phyloP scores from a whole-genome alignment of 2,888 invertebrate genomes.

The Microdon myrmicae region DNA sequence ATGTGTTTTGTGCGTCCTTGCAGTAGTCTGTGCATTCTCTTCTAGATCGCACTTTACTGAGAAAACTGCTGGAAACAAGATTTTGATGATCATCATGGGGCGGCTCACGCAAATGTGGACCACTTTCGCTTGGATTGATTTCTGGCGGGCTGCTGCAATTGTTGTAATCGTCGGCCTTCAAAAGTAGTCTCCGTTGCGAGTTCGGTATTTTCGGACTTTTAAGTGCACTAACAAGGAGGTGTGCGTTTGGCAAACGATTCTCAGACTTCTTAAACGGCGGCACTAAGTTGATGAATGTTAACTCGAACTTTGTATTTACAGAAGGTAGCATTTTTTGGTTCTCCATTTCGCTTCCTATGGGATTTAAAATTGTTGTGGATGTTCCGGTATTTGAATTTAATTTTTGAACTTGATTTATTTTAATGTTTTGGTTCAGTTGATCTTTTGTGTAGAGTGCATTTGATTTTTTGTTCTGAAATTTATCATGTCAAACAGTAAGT shows the following conservation, averaged over 20 bases:
- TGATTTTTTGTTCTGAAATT: conserved; percentile 39
- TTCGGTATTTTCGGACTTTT: conserved; percentile 39
- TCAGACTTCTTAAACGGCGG: conserved; percentile 48
- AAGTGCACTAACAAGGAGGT: conserved; percentile 43
- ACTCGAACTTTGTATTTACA: conserved; percentile 38
- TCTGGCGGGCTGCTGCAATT: conserved; percentile 45
- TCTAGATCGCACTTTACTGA: too few relatives aligned
- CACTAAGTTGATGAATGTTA: conserved; percentile 41
- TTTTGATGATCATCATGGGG: too few relatives aligned
- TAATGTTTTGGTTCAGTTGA: conserved; percentile 21
- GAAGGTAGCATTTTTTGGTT: conserved; percentile 9
- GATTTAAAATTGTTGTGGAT: conserved; percentile 45
- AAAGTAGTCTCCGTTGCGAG: conserved; percentile 38
- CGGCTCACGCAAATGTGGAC: too few relatives aligned
- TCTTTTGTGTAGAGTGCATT: conserved; percentile 22
- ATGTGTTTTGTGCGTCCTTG: too few relatives aligned
- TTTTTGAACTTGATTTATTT: conserved; percentile 15
- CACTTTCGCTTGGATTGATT: conserved; percentile 4
- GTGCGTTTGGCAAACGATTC: conserved; percentile 47
- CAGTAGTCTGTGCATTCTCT: too few relatives aligned
- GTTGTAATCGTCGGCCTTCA: conserved; percentile 38
- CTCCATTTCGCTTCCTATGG: conserved; percentile 31
- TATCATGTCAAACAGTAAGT: conserved; percentile 63
- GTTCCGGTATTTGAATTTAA: too few relatives aligned
- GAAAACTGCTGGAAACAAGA: too few relatives aligned